phyloP scores from a whole-genome alignment of 1,140 invertebrate genomes.

The Trypoxylus dichotomus region DNA sequence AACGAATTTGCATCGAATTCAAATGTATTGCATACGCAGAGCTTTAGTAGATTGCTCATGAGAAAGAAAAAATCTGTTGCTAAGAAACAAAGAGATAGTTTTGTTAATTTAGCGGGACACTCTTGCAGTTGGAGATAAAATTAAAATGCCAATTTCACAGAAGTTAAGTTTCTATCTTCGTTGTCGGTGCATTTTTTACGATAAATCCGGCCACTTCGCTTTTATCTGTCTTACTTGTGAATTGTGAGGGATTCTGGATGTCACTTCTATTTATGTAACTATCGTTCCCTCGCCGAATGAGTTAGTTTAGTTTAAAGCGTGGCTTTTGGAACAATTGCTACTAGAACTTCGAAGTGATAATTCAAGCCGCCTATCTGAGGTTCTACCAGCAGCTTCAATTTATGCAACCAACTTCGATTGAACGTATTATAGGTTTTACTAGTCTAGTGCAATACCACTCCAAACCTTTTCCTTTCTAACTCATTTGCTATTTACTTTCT shows the following conservation, averaged over 20 bases:
- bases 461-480: not conserved
- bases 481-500: not conserved
- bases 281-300: not conserved
- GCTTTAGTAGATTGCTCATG: not conserved
- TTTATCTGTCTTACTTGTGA: not conserved
- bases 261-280: constrained; percentile 10
- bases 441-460: not conserved
- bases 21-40: too few relatives aligned
- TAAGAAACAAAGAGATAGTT: too few relatives aligned
- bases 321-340: not conserved
- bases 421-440: not conserved
- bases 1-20: too few relatives aligned
- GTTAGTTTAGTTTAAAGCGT: not conserved
- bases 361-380: not conserved
- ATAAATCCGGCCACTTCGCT: not conserved
- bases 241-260: not conserved
- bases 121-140: not conserved
- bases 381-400: not conserved
- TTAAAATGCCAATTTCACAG: not conserved
- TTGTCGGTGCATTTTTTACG: not conserved
- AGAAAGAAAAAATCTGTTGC: not conserved
- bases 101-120: too few relatives aligned
- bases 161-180: too few relatives aligned
- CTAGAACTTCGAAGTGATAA: not conserved
- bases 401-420: not conserved